Evolutionary conservation across 1,140 invertebrate genomes (phyloP).

Genomic region (Aphelenchoides avenae): DNA sequence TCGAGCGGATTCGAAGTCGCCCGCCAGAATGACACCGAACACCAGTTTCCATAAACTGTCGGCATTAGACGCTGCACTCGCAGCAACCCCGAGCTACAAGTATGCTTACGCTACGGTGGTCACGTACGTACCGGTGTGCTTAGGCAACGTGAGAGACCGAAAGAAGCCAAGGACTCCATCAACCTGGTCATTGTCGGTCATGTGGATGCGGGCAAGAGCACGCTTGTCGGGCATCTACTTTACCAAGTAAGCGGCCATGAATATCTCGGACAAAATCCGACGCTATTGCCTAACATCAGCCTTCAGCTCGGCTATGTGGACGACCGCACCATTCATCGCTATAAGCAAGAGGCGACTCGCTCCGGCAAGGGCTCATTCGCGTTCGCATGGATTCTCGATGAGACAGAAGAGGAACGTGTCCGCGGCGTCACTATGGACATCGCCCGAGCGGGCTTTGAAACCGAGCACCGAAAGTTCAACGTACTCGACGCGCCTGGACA

Average conservation of each 20-base stretch:
- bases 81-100: slow-evolving; percentile 17
- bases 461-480: slow-evolving; percentile 77
- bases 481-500: slow-evolving; percentile 95
- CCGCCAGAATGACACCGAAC: slow-evolving; percentile 22
- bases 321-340: slow-evolving; percentile 87
- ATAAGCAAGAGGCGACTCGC: slow-evolving; percentile 95
- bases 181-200: slow-evolving; percentile 69
- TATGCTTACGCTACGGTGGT: slow-evolving; percentile 9
- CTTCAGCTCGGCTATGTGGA: slow-evolving; percentile 76
- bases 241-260: slow-evolving; percentile 66
- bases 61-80: slow-evolving; percentile 29
- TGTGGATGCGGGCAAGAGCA: slow-evolving; percentile 98
- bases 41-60: slow-evolving; percentile 26
- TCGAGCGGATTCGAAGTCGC: slow-evolving; percentile 40
- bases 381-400: slow-evolving; percentile 98
- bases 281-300: no score
- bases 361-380: slow-evolving; percentile 95
- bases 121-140: not conserved
- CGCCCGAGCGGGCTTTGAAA: not conserved
- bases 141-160: slow-evolving; percentile 30
- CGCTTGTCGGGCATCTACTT: slow-evolving; percentile 88
- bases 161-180: slow-evolving; percentile 33
- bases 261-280: no score
- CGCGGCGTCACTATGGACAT: slow-evolving; percentile 21
- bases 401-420: slow-evolving; percentile 86